These are phyloP conservation scores for Catharus bicknelli DNA, from an alignment of 2,113 vertebrate species.

Conservation along the genomic window DNA sequence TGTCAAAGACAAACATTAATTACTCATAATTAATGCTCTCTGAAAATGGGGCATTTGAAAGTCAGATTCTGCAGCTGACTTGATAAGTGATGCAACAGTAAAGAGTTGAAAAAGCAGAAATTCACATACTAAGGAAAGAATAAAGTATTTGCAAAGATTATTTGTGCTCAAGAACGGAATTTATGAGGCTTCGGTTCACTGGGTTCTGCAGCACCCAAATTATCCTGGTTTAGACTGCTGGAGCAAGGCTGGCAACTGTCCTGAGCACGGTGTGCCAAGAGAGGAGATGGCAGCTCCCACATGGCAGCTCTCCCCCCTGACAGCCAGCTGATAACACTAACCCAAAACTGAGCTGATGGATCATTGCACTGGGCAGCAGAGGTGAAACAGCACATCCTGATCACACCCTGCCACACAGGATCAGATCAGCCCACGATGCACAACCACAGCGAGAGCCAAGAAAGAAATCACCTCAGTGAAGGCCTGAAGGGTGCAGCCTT, in stretches of 20 bases:
- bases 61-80: conserved; percentile 8
- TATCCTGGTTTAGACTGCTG: not conserved
- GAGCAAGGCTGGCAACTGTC: not conserved
- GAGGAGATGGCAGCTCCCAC: not conserved
- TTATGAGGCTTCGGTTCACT: not conserved
- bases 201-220: not conserved
- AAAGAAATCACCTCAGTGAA: not conserved
- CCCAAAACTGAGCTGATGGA: not conserved
- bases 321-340: not conserved
- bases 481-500: not conserved
- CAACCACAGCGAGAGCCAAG: not conserved
- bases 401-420: not conserved
- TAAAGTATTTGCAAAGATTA: not conserved
- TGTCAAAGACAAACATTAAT: conserved; percentile 34
- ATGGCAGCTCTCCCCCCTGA: not conserved
- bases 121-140: not conserved
- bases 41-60: not conserved
- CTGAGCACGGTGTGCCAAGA: not conserved
- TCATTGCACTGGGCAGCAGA: not conserved
- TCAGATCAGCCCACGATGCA: not conserved
- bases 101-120: conserved; percentile 3
- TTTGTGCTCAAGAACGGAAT: not conserved
- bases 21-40: conserved; percentile 10
- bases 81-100: not conserved
- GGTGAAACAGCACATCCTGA: not conserved